phyloP scores from a whole-genome alignment of 2,888 invertebrate genomes.

The Eristalis arbustorum region DNA sequence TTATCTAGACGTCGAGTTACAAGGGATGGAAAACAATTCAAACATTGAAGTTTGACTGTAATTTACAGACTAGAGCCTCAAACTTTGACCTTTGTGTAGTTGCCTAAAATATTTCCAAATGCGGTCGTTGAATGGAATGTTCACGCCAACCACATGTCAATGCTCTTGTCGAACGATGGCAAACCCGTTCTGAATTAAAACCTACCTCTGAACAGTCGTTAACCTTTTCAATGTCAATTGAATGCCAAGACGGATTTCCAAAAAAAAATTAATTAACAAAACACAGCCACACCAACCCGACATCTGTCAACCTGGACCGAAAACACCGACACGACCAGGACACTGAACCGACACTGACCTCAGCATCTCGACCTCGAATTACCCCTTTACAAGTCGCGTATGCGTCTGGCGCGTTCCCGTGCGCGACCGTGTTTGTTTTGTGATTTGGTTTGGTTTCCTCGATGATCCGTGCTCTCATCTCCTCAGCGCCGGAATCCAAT shows the following conservation, averaged over 20 bases:
- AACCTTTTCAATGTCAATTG: neutral
- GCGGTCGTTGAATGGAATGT: no score
- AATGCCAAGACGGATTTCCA: neutral
- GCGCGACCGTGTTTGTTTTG: constrained; percentile 34
- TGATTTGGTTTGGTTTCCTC: constrained; percentile 61
- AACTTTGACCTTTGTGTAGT: no score
- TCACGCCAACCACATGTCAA: neutral
- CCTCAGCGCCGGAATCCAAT: constrained; percentile 37
- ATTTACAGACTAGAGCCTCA: no score
- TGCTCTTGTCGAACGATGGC: neutral
- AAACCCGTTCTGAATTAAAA: neutral
- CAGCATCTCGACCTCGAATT: constrained; percentile 56
- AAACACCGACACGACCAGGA: neutral
- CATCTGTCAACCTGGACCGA: constrained; percentile 3
- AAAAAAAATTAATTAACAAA: constrained; percentile 23
- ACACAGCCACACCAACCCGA: constrained; percentile 1
- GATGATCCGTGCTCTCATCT: constrained; percentile 42
- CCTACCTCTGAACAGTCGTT: neutral
- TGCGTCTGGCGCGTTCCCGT: neutral
- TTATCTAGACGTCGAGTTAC: no score
- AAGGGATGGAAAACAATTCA: no score
- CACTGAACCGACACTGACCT: constrained; percentile 62
- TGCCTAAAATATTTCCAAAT: no score
- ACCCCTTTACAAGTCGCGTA: constrained; percentile 32
- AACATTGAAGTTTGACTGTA: no score